These are phyloP conservation scores for Charanyca ferruginea DNA, from an alignment of 2,888 invertebrate genomes.

Conservation along the genomic window DNA sequence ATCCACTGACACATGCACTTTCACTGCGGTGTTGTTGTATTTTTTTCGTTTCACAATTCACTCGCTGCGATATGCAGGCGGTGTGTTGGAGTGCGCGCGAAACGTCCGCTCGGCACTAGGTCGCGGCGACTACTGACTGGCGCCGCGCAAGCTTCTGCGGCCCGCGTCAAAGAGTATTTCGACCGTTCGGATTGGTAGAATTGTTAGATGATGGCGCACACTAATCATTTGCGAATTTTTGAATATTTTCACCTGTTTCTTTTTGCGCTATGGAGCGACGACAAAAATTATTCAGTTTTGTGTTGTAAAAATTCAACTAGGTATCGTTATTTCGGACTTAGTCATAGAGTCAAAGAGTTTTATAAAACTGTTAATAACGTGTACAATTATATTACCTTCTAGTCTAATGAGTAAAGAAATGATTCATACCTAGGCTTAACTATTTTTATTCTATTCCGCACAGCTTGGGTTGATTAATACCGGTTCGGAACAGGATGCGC, in stretches of 20 bases:
- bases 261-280: constrained; percentile 3
- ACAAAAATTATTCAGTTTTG: not conserved
- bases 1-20: constrained; percentile 81
- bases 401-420: not conserved
- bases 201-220: constrained; percentile 76
- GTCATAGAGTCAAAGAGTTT: not conserved
- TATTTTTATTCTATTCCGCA: not conserved
- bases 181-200: constrained; percentile 72
- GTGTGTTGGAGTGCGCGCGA: constrained; percentile 63
- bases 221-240: constrained; percentile 60
- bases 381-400: not conserved
- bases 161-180: constrained; percentile 79
- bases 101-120: constrained; percentile 74
- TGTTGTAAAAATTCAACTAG: not conserved
- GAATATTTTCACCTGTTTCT: constrained; percentile 35
- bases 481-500: not conserved
- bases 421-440: not conserved
- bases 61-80: constrained; percentile 71
- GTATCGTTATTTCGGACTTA: not conserved
- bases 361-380: not conserved
- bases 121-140: constrained; percentile 81
- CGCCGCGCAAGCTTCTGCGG: constrained; percentile 85
- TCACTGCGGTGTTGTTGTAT: constrained; percentile 69
- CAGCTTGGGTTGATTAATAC: constrained; percentile 4
- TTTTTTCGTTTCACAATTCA: constrained; percentile 81